Conservation (phyloP, 2,113 vertebrate genomes). For the Echinops telfairi region DNA sequence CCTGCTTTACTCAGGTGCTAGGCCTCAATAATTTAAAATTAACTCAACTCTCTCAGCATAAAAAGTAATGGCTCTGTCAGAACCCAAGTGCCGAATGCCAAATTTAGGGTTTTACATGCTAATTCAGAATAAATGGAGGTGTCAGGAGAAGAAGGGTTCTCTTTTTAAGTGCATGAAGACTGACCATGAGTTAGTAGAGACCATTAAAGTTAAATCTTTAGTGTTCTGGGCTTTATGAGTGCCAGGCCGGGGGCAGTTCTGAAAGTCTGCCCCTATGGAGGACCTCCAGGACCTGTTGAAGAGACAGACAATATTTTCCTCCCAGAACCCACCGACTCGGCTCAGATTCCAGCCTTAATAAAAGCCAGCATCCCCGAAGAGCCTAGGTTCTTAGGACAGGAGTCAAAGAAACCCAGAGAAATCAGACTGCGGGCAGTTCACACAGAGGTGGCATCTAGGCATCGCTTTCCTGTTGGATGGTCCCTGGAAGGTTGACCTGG, state of each 20-base stretch:
- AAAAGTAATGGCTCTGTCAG: conserved; percentile 87
- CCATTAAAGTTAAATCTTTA: conserved; percentile 76
- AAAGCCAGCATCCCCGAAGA: not conserved
- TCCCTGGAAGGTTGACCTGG: not conserved
- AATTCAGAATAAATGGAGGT: conserved; percentile 87
- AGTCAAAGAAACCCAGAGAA: not conserved
- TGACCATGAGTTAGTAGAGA: conserved; percentile 83
- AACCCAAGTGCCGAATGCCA: conserved; percentile 79
- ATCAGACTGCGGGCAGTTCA: rapidly evolving
- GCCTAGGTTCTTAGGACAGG: not conserved
- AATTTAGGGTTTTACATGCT: conserved; percentile 88
- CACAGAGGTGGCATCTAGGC: rapidly evolving
- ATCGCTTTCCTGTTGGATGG: not conserved
- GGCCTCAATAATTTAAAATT: conserved; percentile 86
- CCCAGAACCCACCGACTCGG: not conserved
- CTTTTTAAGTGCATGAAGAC: conserved; percentile 82
- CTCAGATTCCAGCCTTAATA: not conserved
- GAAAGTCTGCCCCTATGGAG: conserved; percentile 49
- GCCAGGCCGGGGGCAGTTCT: conserved; percentile 49
- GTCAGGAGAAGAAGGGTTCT: conserved; percentile 82
- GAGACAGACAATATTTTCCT: conserved; percentile 17
- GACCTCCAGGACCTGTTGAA: conserved; percentile 15
- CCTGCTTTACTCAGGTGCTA: conserved; percentile 75
- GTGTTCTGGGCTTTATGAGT: conserved; percentile 57
- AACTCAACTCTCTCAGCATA: conserved; percentile 84